Evolutionary conservation across 2,113 vertebrate genomes (phyloP).

Genomic region (Setophaga coronata): DNA sequence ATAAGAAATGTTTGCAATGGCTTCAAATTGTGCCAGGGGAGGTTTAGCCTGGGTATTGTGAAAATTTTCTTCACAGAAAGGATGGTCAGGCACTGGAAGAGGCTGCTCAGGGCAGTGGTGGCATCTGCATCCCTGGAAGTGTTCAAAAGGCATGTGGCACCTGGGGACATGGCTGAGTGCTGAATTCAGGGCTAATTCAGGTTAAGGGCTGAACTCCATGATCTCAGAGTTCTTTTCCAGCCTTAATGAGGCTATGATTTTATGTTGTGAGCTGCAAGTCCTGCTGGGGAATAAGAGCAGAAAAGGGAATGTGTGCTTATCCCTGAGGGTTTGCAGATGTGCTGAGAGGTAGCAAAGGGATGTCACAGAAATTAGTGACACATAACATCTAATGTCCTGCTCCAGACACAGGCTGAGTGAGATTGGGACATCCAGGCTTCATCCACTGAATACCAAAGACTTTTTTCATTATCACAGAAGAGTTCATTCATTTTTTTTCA

Average conservation of each 20-base stretch:
- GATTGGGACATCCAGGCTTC: neutral
- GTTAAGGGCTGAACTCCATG: neutral
- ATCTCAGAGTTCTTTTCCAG: no score
- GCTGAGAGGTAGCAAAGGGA: accelerated
- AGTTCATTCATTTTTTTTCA: neutral
- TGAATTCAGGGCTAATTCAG: neutral
- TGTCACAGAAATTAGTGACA: neutral
- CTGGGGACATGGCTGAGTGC: neutral
- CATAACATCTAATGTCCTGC: neutral
- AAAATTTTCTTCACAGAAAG: neutral
- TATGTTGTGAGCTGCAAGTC: neutral
- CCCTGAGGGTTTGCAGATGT: neutral
- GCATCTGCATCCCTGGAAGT: neutral
- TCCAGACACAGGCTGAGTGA: neutral
- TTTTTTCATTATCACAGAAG: neutral
- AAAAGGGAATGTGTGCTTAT: neutral
- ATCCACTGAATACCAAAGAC: neutral
- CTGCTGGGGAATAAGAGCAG: neutral
- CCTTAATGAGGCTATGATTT: neutral
- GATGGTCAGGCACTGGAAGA: neutral
- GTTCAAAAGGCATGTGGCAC: neutral
- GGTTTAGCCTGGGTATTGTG: neutral
- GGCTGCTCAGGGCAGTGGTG: no score
- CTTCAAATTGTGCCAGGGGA: neutral
- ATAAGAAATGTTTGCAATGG: neutral